These are phyloP conservation scores for Nyleta sp. DNA, from an alignment of 2,888 invertebrate genomes.

Conservation along the genomic window DNA sequence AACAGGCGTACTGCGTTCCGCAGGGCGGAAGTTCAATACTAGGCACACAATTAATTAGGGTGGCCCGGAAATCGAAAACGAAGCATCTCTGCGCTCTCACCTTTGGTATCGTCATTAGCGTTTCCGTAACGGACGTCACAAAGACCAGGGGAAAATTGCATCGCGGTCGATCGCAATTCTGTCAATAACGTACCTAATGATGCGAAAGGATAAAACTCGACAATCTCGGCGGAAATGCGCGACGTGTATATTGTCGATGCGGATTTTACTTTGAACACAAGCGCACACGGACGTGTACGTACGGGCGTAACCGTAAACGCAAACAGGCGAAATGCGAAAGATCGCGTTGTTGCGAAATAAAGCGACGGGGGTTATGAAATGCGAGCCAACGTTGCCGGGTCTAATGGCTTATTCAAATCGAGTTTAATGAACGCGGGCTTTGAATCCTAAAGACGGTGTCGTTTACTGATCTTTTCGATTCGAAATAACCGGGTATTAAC, in stretches of 20 bases:
- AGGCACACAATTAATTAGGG: constrained; percentile 69
- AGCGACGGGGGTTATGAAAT: constrained; percentile 39
- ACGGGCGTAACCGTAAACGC: constrained; percentile 4
- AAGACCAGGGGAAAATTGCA: constrained; percentile 63
- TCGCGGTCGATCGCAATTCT: constrained; percentile 64
- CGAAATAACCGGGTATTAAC: constrained; percentile 4
- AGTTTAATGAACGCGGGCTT: constrained; percentile 38
- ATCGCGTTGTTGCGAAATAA: constrained; percentile 49
- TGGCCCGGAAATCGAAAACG: constrained; percentile 68
- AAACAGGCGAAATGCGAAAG: constrained; percentile 22
- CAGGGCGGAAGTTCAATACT: constrained; percentile 69
- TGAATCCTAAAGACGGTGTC: constrained; percentile 20
- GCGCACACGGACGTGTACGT: neutral
- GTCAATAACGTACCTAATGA: constrained; percentile 64
- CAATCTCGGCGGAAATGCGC: constrained; percentile 42
- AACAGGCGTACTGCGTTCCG: constrained; percentile 65
- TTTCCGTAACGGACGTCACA: constrained; percentile 66
- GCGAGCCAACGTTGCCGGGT: constrained; percentile 16
- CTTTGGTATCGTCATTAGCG: constrained; percentile 63
- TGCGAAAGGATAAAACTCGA: constrained; percentile 56
- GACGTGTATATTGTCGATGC: constrained; percentile 29
- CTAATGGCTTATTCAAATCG: constrained; percentile 49
- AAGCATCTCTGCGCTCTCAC: constrained; percentile 62
- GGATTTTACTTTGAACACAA: constrained; percentile 27
- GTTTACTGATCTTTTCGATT: constrained; percentile 28